These are phyloP conservation scores for Nebria ingens DNA, from an alignment of 1,140 invertebrate genomes.

Conservation along the genomic window DNA sequence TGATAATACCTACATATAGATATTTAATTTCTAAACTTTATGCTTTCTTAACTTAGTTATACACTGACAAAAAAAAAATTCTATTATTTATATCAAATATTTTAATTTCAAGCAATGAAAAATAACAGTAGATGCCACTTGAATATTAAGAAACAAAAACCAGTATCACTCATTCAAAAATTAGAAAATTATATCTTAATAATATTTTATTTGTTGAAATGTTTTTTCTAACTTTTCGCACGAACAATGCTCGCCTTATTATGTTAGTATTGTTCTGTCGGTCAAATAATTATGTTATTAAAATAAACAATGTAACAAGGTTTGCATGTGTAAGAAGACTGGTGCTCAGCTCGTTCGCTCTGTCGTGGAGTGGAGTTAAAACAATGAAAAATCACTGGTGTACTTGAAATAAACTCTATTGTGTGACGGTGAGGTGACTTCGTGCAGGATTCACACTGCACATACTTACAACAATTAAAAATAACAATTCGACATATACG, in stretches of 20 bases:
- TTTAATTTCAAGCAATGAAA: too few relatives aligned
- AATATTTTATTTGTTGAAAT: neutral
- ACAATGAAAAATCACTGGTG: neutral
- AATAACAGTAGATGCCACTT: too few relatives aligned
- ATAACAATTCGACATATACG: neutral
- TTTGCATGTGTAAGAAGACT: neutral
- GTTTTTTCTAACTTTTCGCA: neutral
- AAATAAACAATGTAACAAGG: neutral
- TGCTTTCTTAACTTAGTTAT: too few relatives aligned
- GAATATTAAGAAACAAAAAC: too few relatives aligned
- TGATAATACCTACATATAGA: too few relatives aligned
- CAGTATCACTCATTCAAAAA: too few relatives aligned
- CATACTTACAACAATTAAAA: neutral
- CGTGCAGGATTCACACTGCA: constrained; percentile 4
- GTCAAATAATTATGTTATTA: constrained; percentile 9
- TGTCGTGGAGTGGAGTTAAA: too few relatives aligned
- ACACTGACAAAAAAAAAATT: too few relatives aligned
- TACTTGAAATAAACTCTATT: constrained; percentile 4
- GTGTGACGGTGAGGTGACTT: neutral
- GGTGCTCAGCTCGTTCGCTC: too few relatives aligned
- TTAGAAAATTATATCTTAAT: too few relatives aligned
- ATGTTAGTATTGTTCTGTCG: constrained; percentile 7
- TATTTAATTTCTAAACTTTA: too few relatives aligned
- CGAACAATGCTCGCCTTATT: constrained; percentile 1
- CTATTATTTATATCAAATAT: too few relatives aligned